phyloP scores from a whole-genome alignment of 2,113 vertebrate species.

The Tyrannus savana region DNA sequence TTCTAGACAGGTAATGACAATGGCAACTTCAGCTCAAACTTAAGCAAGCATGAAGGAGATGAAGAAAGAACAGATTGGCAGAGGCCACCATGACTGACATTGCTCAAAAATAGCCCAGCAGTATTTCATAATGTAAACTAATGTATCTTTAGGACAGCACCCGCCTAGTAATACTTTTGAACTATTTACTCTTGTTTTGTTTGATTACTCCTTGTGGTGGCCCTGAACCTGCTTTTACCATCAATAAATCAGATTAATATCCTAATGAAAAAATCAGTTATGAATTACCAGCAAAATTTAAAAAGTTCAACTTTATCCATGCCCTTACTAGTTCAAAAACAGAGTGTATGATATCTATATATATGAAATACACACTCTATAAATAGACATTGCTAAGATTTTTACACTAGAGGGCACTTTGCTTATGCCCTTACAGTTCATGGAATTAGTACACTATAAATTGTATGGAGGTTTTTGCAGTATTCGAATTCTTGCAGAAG shows the following conservation, averaged over 20 bases:
- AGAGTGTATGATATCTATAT: neutral
- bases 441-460: neutral
- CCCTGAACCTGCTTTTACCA: neutral
- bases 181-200: neutral
- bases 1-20: neutral
- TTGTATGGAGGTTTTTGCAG: neutral
- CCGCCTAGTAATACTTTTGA: neutral
- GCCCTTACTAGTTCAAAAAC: neutral
- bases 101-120: neutral
- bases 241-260: neutral
- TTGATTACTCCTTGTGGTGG: neutral
- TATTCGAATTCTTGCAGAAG: neutral
- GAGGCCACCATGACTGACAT: neutral
- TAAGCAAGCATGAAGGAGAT: neutral
- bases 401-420: slow-evolving; percentile 32
- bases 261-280: neutral
- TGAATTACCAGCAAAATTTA: neutral
- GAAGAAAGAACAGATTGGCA: neutral
- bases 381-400: neutral
- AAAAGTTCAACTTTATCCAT: neutral
- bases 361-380: neutral
- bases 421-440: neutral
- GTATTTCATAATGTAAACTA: neutral
- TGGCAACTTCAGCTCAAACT: neutral
- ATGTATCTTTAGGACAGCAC: neutral